Conservation (phyloP, 2,797 vertebrate species). For the Phataginus tetradactyla region DNA sequence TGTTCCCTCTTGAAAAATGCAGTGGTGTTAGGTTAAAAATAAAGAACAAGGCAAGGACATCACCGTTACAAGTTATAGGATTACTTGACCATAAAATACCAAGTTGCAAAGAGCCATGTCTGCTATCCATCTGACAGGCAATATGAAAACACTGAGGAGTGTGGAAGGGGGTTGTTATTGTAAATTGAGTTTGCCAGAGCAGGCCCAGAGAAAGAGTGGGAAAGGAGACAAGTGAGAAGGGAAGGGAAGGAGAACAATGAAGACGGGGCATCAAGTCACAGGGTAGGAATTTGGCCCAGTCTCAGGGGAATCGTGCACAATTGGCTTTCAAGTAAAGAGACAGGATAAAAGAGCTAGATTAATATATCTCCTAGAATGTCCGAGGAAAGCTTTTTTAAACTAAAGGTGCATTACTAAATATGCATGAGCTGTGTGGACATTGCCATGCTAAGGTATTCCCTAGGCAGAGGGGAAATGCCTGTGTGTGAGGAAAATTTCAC, state of each 20-base stretch:
- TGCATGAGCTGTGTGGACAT: neutral
- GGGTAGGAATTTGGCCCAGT: too few species aligned
- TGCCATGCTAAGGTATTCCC: neutral
- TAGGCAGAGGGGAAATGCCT: neutral
- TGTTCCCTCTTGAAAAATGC: neutral
- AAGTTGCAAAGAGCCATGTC: neutral
- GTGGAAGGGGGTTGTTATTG: neutral
- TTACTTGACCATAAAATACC: neutral
- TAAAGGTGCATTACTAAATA: neutral
- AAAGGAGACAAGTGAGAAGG: neutral
- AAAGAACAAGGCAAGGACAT: neutral
- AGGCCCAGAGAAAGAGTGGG: neutral
- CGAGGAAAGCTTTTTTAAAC: neutral
- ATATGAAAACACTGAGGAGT: neutral
- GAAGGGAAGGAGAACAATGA: neutral
- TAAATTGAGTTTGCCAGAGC: neutral
- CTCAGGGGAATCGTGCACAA: neutral
- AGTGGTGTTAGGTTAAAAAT: neutral
- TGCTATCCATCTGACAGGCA: neutral
- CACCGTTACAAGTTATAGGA: too few species aligned
- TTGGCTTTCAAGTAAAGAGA: neutral
- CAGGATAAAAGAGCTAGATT: neutral
- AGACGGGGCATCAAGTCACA: accelerated
- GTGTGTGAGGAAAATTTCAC: neutral
- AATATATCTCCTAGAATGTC: neutral